Evolutionary conservation across 1,140 invertebrate species (phyloP).

Genomic region (Adelges cooleyi): DNA sequence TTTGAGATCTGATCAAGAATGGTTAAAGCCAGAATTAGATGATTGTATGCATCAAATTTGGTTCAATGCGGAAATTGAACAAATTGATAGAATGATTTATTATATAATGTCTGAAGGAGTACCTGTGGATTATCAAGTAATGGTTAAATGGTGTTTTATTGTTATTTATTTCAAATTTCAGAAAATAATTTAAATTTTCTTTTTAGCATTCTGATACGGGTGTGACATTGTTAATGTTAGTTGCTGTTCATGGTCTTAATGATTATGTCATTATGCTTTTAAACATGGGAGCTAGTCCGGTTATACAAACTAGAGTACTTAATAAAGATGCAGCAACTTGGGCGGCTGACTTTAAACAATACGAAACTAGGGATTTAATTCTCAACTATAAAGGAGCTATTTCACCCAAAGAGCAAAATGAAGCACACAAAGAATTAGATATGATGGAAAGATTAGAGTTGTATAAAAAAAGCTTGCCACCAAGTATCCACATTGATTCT

Average conservation of each 20-base stretch:
- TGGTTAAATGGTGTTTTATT: too few relatives aligned
- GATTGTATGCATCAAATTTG: conserved; percentile 24
- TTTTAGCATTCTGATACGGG: conserved; percentile 53
- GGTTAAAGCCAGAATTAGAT: conserved; percentile 22
- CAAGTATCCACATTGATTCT: conserved; percentile 9
- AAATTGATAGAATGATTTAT: conserved; percentile 27
- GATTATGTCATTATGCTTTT: conserved; percentile 56
- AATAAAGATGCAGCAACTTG: conserved; percentile 21
- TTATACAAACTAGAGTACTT: conserved; percentile 42
- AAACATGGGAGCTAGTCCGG: conserved; percentile 55
- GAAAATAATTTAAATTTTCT: conserved; percentile 30
- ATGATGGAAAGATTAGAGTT: conserved; percentile 14
- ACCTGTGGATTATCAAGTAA: conserved; percentile 25
- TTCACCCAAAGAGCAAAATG: background rate
- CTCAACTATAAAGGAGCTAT: background rate
- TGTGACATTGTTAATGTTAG: conserved; percentile 64
- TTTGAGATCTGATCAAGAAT: conserved; percentile 13
- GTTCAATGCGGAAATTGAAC: conserved; percentile 22
- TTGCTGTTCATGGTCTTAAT: conserved; percentile 52
- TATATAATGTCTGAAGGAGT: conserved; percentile 20
- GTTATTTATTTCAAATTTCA: too few relatives aligned
- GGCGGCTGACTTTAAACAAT: conserved; percentile 17
- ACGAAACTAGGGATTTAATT: conserved; percentile 20
- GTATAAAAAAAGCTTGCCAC: conserved; percentile 20
- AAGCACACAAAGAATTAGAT: background rate